phyloP scores from a whole-genome alignment of 2,888 invertebrate species.

The Caradrina clavipalpis region DNA sequence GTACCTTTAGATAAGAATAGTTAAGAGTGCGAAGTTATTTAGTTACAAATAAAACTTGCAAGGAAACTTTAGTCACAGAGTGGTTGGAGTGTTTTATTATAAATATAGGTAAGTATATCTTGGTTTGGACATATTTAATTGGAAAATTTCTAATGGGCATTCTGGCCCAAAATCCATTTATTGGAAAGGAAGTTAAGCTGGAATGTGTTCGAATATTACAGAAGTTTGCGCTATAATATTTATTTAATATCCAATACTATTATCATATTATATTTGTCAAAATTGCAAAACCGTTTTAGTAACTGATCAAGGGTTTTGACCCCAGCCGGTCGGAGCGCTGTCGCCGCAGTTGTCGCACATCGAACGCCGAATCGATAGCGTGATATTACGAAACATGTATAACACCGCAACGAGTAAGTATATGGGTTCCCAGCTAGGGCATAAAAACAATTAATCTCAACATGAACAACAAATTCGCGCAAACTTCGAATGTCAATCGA shows the following conservation, averaged over 20 bases:
- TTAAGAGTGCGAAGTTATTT: slow-evolving; percentile 51
- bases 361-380: slow-evolving; percentile 25
- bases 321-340: neutral
- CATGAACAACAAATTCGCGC: slow-evolving; percentile 35
- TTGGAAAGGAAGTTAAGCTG: slow-evolving; percentile 18
- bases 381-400: slow-evolving; percentile 15
- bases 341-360: neutral
- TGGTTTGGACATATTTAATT: slow-evolving; percentile 27
- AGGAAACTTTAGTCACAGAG: slow-evolving; percentile 19
- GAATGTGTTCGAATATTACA: slow-evolving; percentile 24
- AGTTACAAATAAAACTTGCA: slow-evolving; percentile 42
- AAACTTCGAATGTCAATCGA: slow-evolving; percentile 38
- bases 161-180: slow-evolving; percentile 15
- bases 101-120: slow-evolving; percentile 5
- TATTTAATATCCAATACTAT: neutral
- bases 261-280: slow-evolving; percentile 24
- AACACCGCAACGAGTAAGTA: slow-evolving; percentile 2
- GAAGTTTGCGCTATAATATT: slow-evolving; percentile 40
- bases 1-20: slow-evolving; percentile 48
- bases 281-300: slow-evolving; percentile 23
- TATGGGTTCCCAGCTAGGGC: slow-evolving; percentile 7
- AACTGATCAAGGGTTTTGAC: neutral
- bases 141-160: slow-evolving; percentile 38
- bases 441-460: slow-evolving; percentile 25
- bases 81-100: slow-evolving; percentile 12